Evolutionary conservation across 2,113 vertebrate genomes (phyloP).

Genomic region (Plecturocebus donacophilus): DNA sequence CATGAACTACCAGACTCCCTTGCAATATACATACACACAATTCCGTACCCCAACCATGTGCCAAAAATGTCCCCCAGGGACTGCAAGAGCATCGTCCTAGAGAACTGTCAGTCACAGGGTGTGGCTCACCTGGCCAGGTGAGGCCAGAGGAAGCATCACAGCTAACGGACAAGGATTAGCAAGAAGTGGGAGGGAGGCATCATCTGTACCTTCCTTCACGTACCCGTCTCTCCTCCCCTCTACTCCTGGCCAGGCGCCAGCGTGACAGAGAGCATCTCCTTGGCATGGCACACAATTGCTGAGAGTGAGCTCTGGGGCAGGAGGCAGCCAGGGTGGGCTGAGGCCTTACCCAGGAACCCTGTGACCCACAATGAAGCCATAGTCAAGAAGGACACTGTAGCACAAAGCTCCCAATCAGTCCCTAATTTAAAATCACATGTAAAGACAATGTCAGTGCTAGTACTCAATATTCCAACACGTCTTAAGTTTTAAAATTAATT

Average conservation of each 20-base stretch:
- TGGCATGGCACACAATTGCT: background rate
- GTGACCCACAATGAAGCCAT: too few relatives aligned
- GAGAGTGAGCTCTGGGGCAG: background rate
- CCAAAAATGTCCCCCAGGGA: background rate
- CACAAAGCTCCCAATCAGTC: background rate
- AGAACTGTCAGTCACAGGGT: rapidly evolving
- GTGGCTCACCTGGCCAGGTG: background rate
- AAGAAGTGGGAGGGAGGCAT: background rate
- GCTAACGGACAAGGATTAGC: background rate
- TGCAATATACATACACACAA: rapidly evolving
- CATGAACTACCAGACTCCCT: background rate
- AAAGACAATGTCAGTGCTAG: too few relatives aligned
- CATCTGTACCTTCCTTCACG: background rate
- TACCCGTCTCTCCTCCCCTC: background rate
- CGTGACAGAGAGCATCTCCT: background rate
- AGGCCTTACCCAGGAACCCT: background rate
- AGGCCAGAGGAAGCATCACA: background rate
- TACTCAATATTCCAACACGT: background rate
- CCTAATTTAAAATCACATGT: rapidly evolving
- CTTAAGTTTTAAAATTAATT: background rate
- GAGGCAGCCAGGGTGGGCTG: background rate
- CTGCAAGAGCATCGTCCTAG: background rate
- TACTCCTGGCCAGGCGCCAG: too few relatives aligned
- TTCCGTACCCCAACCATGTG: too few relatives aligned
- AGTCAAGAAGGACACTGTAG: background rate